Base-by-base conservation (phyloP, 1,140 invertebrate species). In the Aleiodes sp. region DNA sequence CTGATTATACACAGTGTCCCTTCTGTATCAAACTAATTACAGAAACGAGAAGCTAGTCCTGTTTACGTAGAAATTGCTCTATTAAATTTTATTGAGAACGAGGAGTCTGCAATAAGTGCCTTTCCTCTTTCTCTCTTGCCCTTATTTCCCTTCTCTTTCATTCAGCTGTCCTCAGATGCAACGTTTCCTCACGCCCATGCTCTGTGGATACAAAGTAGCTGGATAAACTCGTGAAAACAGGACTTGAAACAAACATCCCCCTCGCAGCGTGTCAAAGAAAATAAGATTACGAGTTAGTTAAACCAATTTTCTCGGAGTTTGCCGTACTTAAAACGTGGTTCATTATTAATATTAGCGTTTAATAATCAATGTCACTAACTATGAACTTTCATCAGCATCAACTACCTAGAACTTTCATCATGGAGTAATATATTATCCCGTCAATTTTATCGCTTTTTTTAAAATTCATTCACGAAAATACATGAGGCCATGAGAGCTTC, bases 11-110 rank as follows among this genome's bases (percentile, higher is more conserved):
- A 16, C 46, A 2, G 46, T 12, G 46, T 24, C 46, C 46, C 21
- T 21, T 52, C 26, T 52, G 46, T 52, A 21, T 52, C 46, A 52
- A 52, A 52, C 46, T 52, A 52, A 52, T 52, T 52, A 52, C 46
- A 21, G 46, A 52, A 52, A 24, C 46, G 21, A 52, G 46, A 21
- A 52, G 46, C 19, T 52, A 2, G 19, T 52, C 21, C 3, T 52
- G 46, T 52, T 52, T 52, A 9, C 46, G 19, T 52, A 52, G 46
- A 52, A 52, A 52, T 52, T 52, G 46, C 26, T 2, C 46, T 21
- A 52, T 52, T 52, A 52, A 26, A 52, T 52, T 52, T 52, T 52
- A 52, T 52, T 52, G 46, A 19, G 16, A 52, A 52, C 46, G 46
- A 52, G 46, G 21, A 4, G 46, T 3, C 46, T 52, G 46, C 46